These are phyloP conservation scores for Nycticryphes semicollaris DNA, from an alignment of 2,113 vertebrate species.

Conservation along the genomic window DNA sequence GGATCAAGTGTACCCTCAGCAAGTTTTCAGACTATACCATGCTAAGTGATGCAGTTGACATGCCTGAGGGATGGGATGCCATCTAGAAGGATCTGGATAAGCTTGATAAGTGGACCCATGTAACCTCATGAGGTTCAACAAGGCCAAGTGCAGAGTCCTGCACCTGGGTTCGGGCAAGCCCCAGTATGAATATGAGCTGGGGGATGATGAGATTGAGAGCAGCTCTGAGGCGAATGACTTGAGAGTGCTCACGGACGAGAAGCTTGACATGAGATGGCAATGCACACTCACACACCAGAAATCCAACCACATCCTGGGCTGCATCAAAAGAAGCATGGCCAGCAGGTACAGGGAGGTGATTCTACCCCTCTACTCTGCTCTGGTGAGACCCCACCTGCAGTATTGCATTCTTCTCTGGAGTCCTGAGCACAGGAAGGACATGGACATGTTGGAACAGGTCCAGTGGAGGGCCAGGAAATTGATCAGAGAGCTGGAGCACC, in stretches of 20 bases:
- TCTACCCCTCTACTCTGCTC: not conserved
- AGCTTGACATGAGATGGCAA: not conserved
- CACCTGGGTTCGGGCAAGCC: not conserved
- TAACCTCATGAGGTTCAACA: not conserved
- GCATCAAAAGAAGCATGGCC: not conserved
- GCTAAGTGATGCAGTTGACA: not conserved
- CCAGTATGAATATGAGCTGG: not conserved
- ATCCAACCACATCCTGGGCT: not conserved
- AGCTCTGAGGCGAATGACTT: not conserved
- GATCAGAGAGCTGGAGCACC: too few species aligned
- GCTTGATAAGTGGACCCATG: not conserved
- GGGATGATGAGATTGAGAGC: not conserved
- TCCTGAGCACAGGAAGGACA: not conserved
- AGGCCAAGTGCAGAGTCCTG: not conserved
- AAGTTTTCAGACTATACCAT: not conserved
- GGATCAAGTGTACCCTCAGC: not conserved
- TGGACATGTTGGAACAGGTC: not conserved
- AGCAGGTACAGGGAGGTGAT: not conserved
- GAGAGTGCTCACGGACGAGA: not conserved
- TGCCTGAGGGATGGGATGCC: not conserved
- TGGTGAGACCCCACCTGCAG: not conserved
- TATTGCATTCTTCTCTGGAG: not conserved
- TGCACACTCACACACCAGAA: not conserved
- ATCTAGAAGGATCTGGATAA: not conserved
- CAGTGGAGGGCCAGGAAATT: not conserved